Evolutionary conservation across 2,113 vertebrate genomes (phyloP).

Genomic region (Nibea albiflora): DNA sequence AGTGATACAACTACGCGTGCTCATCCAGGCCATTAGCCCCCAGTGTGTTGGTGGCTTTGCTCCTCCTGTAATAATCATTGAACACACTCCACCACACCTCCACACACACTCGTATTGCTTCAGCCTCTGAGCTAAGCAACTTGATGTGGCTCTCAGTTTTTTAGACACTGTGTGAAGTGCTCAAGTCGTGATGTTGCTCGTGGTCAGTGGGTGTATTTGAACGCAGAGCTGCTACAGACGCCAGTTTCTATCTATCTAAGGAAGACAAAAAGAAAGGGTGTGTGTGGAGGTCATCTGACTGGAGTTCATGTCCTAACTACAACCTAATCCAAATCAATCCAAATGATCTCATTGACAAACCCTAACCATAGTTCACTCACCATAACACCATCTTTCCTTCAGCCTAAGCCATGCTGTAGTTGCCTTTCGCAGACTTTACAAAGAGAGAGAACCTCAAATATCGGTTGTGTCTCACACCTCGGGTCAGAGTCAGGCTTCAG

Average conservation of each 20-base stretch:
- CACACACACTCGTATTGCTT: constrained; percentile 7
- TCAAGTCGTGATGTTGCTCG: neutral
- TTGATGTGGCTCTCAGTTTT: neutral
- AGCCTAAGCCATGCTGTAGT: too few relatives aligned
- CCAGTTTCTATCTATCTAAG: too few relatives aligned
- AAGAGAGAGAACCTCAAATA: neutral
- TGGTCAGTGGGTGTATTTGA: neutral
- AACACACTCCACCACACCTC: constrained; percentile 12
- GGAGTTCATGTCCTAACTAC: too few relatives aligned
- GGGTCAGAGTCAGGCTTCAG: too few relatives aligned
- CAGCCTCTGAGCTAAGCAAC: constrained; percentile 16
- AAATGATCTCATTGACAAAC: too few relatives aligned
- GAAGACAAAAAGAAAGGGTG: too few relatives aligned
- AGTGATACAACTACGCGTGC: constrained; percentile 51
- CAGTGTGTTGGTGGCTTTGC: constrained; percentile 45
- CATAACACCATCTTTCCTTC: too few relatives aligned
- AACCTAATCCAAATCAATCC: too few relatives aligned
- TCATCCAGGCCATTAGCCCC: constrained; percentile 51
- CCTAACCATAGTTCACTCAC: too few relatives aligned
- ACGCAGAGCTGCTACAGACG: neutral
- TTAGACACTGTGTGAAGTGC: neutral
- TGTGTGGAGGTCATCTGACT: too few relatives aligned
- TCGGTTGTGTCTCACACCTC: neutral
- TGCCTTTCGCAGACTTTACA: too few relatives aligned
- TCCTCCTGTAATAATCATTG: constrained; percentile 46